Evolutionary conservation across 2,113 vertebrate genomes (phyloP).

Genomic region (Aptenodytes forsteri): DNA sequence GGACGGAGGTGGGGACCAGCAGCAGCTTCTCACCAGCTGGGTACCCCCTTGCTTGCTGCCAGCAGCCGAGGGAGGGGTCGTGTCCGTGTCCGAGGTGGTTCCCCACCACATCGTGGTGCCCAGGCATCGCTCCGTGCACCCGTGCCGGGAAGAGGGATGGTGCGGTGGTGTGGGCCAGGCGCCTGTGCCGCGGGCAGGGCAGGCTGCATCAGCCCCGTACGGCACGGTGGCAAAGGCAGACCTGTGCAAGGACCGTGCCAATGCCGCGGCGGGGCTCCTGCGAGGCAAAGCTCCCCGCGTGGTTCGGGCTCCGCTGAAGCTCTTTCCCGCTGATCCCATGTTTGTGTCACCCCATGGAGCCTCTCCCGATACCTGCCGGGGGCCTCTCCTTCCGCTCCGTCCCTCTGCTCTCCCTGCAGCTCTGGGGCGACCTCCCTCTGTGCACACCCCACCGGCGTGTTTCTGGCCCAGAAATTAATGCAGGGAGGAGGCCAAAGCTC

Average conservation of each 20-base stretch:
- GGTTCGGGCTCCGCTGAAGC: background rate
- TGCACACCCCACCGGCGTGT: background rate
- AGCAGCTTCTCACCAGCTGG: background rate
- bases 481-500: background rate
- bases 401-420: background rate
- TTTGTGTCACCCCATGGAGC: background rate
- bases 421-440: background rate
- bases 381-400: background rate
- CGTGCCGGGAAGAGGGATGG: background rate
- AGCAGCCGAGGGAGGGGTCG: background rate
- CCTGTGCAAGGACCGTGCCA: background rate
- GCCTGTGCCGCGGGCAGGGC: background rate
- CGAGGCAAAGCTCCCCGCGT: accelerated
- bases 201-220: accelerated
- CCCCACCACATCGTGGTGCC: background rate
- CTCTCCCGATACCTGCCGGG: background rate
- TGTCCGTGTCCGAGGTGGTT: accelerated
- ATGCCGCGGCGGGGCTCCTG: accelerated
- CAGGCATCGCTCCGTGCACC: background rate
- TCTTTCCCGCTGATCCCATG: background rate
- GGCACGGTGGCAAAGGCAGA: background rate
- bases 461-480: background rate
- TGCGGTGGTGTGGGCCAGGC: accelerated
- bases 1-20: background rate
- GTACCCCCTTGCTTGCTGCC: background rate